A percentile compares a stretch with the other conserved stretches of the same genome.
Conservation (phyloP, 2,888 invertebrate genomes). For the Erebia ligea region DNA sequence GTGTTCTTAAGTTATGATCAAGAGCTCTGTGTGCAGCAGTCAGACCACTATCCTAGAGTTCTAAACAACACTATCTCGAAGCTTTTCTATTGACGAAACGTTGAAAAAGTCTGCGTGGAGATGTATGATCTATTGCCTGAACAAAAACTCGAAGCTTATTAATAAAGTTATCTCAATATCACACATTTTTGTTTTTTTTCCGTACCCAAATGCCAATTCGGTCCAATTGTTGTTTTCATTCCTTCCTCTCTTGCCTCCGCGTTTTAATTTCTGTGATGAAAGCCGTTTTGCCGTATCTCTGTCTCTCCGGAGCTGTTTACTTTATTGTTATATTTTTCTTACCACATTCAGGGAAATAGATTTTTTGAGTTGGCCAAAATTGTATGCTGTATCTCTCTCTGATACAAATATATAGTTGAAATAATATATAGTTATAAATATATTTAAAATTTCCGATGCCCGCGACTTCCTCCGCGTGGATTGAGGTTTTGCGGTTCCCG, state of each 20-base stretch:
- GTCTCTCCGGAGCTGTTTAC: conserved; percentile 22
- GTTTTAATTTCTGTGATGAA: conserved; percentile 46
- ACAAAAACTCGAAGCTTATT: too few species aligned
- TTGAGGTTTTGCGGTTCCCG: too few species aligned
- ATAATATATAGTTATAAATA: too few species aligned
- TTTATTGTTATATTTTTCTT: conserved; percentile 33
- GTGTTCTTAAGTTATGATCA: too few species aligned
- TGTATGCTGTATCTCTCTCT: conserved; percentile 5
- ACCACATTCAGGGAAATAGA: conserved; percentile 5
- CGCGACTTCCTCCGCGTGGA: too few species aligned
- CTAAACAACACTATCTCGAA: too few species aligned
- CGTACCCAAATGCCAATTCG: conserved; percentile 59
- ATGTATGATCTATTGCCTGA: too few species aligned
- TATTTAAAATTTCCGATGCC: too few species aligned
- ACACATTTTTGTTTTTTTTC: conserved; percentile 56
- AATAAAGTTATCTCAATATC: conserved; percentile 33
- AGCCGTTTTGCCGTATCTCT: conserved; percentile 29
- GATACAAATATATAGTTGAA: neutral
- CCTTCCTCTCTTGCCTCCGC: conserved; percentile 45
- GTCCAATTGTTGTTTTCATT: conserved; percentile 56
- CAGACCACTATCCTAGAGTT: too few species aligned
- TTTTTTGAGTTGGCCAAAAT: conserved; percentile 24
- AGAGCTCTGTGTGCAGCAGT: too few species aligned
- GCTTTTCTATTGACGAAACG: too few species aligned
- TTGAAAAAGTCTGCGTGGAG: too few species aligned